Conservation (phyloP, 2,113 vertebrate genomes). For the Irena cyanogastra region DNA sequence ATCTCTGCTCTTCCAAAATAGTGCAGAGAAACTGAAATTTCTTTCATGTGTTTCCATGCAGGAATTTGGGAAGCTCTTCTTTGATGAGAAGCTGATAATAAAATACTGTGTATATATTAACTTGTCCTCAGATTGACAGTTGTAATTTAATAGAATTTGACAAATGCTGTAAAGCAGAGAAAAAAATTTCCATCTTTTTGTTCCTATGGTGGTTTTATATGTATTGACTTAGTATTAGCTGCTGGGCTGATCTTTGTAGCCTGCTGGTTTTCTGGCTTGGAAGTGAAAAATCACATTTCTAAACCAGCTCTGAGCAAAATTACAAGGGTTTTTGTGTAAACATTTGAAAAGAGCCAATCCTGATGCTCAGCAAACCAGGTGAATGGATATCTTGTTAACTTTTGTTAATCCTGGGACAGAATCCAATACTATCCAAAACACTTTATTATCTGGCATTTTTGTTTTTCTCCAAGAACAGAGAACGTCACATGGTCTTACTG, state of each 20-base stretch:
- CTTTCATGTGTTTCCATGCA: not conserved
- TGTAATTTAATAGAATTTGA: not conserved
- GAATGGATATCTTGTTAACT: not conserved
- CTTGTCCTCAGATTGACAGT: not conserved
- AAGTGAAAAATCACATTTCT: not conserved
- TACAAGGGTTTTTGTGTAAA: not conserved
- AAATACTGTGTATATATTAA: not conserved
- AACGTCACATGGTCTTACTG: not conserved
- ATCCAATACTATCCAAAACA: not conserved
- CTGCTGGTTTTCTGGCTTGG: not conserved
- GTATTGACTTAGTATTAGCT: not conserved
- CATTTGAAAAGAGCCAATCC: not conserved
- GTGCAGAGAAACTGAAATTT: not conserved
- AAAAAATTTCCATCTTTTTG: not conserved
- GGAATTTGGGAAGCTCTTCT: not conserved
- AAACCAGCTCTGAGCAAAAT: not conserved
- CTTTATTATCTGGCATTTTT: not conserved
- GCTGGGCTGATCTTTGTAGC: not conserved
- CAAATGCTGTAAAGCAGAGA: not conserved
- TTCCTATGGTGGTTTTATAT: not conserved
- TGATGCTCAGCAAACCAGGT: not conserved
- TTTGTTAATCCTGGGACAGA: not conserved
- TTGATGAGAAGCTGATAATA: not conserved
- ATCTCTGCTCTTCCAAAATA: not conserved
- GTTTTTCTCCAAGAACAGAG: not conserved